A percentile compares a stretch with the other conserved stretches of the same genome.
phyloP scores from a whole-genome alignment of 2,797 vertebrate genomes.

The Girardinus metallicus region DNA sequence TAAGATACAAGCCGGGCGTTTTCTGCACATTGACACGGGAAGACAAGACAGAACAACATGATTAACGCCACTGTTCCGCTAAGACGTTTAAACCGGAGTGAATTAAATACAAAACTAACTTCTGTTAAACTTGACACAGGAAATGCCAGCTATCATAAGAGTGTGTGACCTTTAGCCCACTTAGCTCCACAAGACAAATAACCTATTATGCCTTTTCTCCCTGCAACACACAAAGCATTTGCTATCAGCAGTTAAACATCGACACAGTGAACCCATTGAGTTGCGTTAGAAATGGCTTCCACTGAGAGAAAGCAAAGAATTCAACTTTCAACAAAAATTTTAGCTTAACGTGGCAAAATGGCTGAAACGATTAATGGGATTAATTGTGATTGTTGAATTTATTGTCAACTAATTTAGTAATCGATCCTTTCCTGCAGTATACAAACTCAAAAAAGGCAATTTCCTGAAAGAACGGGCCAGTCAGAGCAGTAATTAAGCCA shows the following conservation, averaged over 20 bases:
- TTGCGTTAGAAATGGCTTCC: slow-evolving; percentile 45
- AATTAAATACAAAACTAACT: not conserved
- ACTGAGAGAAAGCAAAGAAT: slow-evolving; percentile 20
- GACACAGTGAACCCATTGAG: slow-evolving; percentile 65
- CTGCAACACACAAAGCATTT: slow-evolving; percentile 65
- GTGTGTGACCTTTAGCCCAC: slow-evolving; percentile 67
- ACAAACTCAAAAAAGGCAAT: no score
- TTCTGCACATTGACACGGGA: not conserved
- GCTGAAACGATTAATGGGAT: no score
- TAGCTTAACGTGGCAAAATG: slow-evolving; percentile 1
- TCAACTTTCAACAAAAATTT: slow-evolving; percentile 17
- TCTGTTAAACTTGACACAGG: slow-evolving; percentile 35
- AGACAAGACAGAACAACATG: not conserved
- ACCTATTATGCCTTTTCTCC: slow-evolving; percentile 57
- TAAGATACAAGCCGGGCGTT: not conserved
- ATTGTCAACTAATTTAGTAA: no score
- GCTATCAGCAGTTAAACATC: slow-evolving; percentile 57
- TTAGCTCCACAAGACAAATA: slow-evolving; percentile 64
- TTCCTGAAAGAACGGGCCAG: no score
- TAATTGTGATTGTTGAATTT: no score
- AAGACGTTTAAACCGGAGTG: not conserved
- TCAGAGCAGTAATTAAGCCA: no score
- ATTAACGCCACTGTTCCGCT: not conserved
- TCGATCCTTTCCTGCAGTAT: no score
- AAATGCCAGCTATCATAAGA: slow-evolving; percentile 49